Conservation (phyloP, 2,888 invertebrate genomes). For the Caenorhabditis angaria region DNA sequence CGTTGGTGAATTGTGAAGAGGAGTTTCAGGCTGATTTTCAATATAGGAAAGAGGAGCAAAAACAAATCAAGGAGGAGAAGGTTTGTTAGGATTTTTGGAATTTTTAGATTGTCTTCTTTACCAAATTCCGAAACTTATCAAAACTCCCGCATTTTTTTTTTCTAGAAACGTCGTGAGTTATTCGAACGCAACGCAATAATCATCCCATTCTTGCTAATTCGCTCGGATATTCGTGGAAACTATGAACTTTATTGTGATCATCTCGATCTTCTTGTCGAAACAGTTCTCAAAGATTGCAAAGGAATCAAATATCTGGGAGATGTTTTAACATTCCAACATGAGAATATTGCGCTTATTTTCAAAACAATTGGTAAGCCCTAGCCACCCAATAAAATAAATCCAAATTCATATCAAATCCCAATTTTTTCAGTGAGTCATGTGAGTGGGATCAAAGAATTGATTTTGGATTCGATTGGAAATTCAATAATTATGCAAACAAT, state of each 20-base stretch:
- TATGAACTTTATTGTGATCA: conserved; percentile 31
- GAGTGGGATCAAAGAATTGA: conserved; percentile 28
- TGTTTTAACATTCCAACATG: conserved; percentile 20
- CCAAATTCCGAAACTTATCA: conserved; percentile 1
- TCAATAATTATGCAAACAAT: conserved; percentile 19
- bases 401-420: no score
- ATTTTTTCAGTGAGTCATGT: conserved; percentile 30
- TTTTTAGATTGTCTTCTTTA: no score
- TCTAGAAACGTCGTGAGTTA: conserved; percentile 5
- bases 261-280: conserved; percentile 21
- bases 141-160: not conserved
- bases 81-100: not conserved
- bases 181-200: conserved; percentile 5
- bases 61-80: conserved; percentile 5
- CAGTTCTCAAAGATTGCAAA: conserved; percentile 3
- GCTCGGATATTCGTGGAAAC: conserved; percentile 25
- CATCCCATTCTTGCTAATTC: conserved; percentile 33
- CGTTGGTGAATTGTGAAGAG: conserved; percentile 11
- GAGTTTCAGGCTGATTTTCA: conserved; percentile 5
- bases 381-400: not conserved
- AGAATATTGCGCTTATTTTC: conserved; percentile 2
- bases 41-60: not conserved
- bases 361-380: conserved; percentile 14
- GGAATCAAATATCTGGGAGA: conserved; percentile 15
- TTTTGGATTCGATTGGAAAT: conserved; percentile 25